Evolutionary conservation across 2,113 vertebrate species (phyloP).

Genomic region (Caranx ignobilis): DNA sequence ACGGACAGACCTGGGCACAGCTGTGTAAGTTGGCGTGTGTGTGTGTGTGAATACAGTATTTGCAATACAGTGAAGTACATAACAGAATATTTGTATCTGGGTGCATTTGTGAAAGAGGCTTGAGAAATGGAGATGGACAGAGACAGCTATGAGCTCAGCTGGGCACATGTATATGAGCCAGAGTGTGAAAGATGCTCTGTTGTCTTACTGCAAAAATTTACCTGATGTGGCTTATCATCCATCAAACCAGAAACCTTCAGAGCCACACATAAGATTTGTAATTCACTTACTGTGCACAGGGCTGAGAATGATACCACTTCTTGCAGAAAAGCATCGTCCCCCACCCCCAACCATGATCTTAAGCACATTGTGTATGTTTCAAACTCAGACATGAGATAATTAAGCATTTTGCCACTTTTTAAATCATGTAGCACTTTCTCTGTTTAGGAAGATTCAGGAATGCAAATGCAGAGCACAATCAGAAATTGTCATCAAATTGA

Average conservation of each 20-base stretch:
- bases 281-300: constrained; percentile 61
- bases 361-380: constrained; percentile 2
- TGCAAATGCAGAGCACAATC: constrained; percentile 52
- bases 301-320: constrained; percentile 50
- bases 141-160: constrained; percentile 68
- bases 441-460: constrained; percentile 11
- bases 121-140: constrained; percentile 66
- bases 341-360: constrained; percentile 16
- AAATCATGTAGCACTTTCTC: constrained; percentile 23
- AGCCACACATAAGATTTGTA: constrained; percentile 58
- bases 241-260: constrained; percentile 62
- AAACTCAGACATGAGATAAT: constrained; percentile 4
- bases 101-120: constrained; percentile 57
- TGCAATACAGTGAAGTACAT: constrained; percentile 53
- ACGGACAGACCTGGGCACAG: constrained; percentile 82
- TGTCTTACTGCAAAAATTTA: constrained; percentile 79
- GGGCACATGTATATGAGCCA: constrained; percentile 70
- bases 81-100: constrained; percentile 35
- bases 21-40: constrained; percentile 65
- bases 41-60: constrained; percentile 57
- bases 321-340: constrained; percentile 48
- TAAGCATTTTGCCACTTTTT: constrained; percentile 5
- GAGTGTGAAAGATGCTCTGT: constrained; percentile 92
- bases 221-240: constrained; percentile 53
- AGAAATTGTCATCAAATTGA: constrained; percentile 21